Conservation (phyloP, 1,140 invertebrate genomes). For the Bilobella aurantiaca region DNA sequence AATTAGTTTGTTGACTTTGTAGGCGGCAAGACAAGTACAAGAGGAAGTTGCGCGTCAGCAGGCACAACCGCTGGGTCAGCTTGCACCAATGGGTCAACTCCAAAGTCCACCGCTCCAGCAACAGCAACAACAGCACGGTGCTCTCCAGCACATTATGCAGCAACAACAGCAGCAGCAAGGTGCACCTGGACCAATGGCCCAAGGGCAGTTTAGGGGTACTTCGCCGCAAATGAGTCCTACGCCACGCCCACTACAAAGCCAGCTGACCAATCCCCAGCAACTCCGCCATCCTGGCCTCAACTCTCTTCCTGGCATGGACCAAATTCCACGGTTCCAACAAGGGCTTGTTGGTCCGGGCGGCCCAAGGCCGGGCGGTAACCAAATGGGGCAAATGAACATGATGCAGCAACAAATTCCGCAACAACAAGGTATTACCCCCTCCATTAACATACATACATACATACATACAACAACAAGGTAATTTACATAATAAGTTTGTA, state of each 20-base stretch:
- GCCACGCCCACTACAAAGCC: conserved; percentile 38
- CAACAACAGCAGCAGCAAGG: too few species aligned
- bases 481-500: too few species aligned
- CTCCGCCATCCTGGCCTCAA: conserved; percentile 46
- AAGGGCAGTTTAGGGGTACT: conserved; percentile 13
- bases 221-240: conserved; percentile 36
- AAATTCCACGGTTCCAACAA: conserved; percentile 29
- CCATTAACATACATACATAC: too few species aligned
- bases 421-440: conserved; percentile 25
- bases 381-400: conserved; percentile 66
- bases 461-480: too few species aligned
- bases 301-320: conserved; percentile 30
- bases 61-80: conserved; percentile 22
- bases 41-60: conserved; percentile 34
- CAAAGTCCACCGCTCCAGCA: conserved; percentile 2
- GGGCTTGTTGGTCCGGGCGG: conserved; percentile 27
- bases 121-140: conserved; percentile 13
- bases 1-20: not conserved
- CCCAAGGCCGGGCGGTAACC: conserved; percentile 36
- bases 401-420: conserved; percentile 40
- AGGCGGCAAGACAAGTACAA: conserved; percentile 33
- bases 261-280: conserved; percentile 37
- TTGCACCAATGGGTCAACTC: conserved; percentile 13
- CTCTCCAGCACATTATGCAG: conserved; percentile 18
- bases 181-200: conserved; percentile 16